Base-by-base conservation (phyloP, 2,797 vertebrate species). In the Acridotheres tristis region DNA sequence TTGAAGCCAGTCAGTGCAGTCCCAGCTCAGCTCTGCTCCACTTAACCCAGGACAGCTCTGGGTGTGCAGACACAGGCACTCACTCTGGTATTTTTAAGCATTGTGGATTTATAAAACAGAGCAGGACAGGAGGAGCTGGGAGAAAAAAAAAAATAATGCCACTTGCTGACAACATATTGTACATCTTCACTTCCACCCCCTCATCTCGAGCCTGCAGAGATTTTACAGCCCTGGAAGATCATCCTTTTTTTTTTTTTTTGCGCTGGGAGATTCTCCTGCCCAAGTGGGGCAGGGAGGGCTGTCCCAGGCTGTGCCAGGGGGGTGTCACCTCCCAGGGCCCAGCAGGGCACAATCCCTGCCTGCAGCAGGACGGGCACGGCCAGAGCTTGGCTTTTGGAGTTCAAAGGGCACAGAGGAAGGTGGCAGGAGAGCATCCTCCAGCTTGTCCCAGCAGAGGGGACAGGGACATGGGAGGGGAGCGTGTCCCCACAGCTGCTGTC, bases 121-220 rank as follows among this genome's bases (percentile, higher is more conserved):
- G 67, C 2, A 6, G 88, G 69, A 48, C 74, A 81, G 76, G 59
- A 88, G 78, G 78, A 71, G 53, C 72, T 55, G 72, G 69, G 61
- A n/a, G 51, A 62, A 68, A 83, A 84, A 83, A 83, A 84, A 57
- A 91, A 79, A 54, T n/a, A 66, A 29, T 54, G 20, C 82, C 12
- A 13, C 91, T 95, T 36, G 13, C 68, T 94, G 91, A 38, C 88
- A 91, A 15, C 93, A 93, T 81, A 69, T 89, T 93, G 93, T 84
- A 78, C 88, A 26, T 94, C 90, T 90, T 96, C 94, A 94, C 89
- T 96, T 59, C 91, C 94, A 75, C 95, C 93, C 68, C 82, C 93
- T 65, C 65, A 27, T 15, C 90, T 78, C 22, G 16, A 85, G 90
- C 40, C 83, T 78, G 61, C 1, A 3, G 88, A 81, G 76, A 48